Base-by-base conservation (phyloP, 2,113 vertebrate genomes). In the Sceloporus undulatus region DNA sequence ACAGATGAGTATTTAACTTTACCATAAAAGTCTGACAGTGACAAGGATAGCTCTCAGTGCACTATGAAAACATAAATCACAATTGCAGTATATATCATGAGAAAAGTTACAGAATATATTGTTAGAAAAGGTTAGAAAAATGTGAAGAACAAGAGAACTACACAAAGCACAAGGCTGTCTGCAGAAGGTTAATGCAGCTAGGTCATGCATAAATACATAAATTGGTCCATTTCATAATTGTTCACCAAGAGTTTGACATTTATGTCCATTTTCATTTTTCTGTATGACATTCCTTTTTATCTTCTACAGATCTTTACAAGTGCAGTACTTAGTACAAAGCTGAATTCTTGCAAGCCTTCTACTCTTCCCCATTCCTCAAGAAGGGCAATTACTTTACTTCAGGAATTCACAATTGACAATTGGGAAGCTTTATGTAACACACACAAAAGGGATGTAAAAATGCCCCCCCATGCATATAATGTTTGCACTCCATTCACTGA, bases 21-120 rank as follows among this genome's bases (percentile, higher is more conserved):
- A 88, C 1, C 18, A 23, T 83, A 76, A 87, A 40, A 91, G 42
- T 82, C 89, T 85, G 91, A 88, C 54, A 9, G 81, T 88, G 81
- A 65, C 38, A 68, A 29, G 79, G 56, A 18, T 74, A 87, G 59
- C 29, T 42, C 84, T 68, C 59, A 88, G 87, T 59, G 92, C 85
- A 85, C 73, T 48, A n/a, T 75, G 75, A 40, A 75, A 54, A 59
- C 11, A 65, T 11, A 70, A 38, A 91, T 70, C 80, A 23, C 87
- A 66, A 82, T 10, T 78, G 66, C 2, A 5, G 1, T 84, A 82
- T 16, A 18, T 84, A 62, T 52, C 86, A 59, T 62, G 88, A 71
- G 29, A 85, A 62, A 62, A 18, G 59, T 6, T 78, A 70, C 3
- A 6, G 1, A 85, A 82, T 16, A 16, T 79, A 85, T 52, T 87